phyloP scores from a whole-genome alignment of 2,888 invertebrate genomes.

The Lasiommata megera region DNA sequence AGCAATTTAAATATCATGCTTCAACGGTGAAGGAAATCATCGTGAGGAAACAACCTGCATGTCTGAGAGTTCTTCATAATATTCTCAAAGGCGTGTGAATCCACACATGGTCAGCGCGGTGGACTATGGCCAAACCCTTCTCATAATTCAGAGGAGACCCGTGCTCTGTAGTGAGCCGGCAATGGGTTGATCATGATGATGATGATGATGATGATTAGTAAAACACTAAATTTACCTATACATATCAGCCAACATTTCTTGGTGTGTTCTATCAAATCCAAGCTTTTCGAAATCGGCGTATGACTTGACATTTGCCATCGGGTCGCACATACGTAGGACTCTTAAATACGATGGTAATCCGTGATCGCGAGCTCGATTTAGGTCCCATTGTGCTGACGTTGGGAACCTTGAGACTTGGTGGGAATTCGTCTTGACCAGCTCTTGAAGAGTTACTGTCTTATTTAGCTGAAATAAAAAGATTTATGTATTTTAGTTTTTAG shows the following conservation, averaged over 20 bases:
- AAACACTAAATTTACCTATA: conserved; percentile 80
- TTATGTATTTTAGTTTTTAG: background rate
- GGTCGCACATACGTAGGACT: conserved; percentile 85
- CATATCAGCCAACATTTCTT: conserved; percentile 84
- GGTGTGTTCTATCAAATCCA: conserved; percentile 79
- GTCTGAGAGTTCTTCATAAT: no score
- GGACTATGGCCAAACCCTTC: no score
- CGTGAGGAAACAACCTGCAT: no score
- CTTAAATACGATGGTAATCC: conserved; percentile 88
- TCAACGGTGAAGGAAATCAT: no score
- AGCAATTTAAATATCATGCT: no score
- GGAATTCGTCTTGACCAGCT: conserved; percentile 84
- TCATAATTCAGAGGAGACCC: no score
- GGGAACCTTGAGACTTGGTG: conserved; percentile 82
- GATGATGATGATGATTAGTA: no score
- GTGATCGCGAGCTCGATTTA: conserved; percentile 86
- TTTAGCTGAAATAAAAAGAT: conserved; percentile 73
- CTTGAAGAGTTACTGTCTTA: conserved; percentile 80
- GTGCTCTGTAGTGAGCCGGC: no score
- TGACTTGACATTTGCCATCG: conserved; percentile 69
- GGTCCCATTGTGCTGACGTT: conserved; percentile 69
- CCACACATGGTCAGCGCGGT: no score
- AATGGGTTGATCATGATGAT: no score
- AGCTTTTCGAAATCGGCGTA: conserved; percentile 82
- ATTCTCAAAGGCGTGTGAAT: no score